Evolutionary conservation across 2,888 invertebrate species (phyloP).

Genomic region (Rhamnusium bicolor): DNA sequence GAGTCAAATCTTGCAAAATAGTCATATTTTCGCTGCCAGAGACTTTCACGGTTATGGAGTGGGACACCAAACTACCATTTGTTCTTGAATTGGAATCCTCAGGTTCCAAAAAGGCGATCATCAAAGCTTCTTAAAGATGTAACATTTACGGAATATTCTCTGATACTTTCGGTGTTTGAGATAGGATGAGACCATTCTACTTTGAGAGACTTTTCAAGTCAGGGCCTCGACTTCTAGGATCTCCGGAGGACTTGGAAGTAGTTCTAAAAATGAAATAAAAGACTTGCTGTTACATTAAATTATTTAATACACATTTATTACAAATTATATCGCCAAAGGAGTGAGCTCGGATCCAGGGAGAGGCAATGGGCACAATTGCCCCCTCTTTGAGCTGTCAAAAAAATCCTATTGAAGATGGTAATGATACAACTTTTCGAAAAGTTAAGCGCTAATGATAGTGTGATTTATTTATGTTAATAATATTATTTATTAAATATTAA

Average conservation of each 20-base stretch:
- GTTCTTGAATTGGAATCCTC: constrained; percentile 63
- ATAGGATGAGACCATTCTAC: constrained; percentile 81
- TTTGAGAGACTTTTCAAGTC: constrained; percentile 81
- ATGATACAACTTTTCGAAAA: no score
- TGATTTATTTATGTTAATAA: no score
- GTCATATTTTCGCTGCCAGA: constrained; percentile 75
- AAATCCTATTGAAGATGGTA: no score
- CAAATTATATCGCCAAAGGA: no score
- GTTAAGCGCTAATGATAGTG: no score
- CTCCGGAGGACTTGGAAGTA: constrained; percentile 84
- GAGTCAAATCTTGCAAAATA: constrained; percentile 77
- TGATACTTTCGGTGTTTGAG: constrained; percentile 78
- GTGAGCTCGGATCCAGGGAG: no score
- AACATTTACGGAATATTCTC: constrained; percentile 81
- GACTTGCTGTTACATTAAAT: no score
- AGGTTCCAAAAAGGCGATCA: constrained; percentile 73
- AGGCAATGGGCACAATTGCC: no score
- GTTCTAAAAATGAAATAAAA: no score
- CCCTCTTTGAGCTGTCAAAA: no score
- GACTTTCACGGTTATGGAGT: constrained; percentile 70
- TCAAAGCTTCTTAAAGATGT: constrained; percentile 82
- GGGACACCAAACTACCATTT: constrained; percentile 55
- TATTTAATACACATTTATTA: no score
- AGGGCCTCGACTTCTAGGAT: constrained; percentile 82
- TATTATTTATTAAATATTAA: no score